A percentile compares a stretch with the other conserved stretches of the same genome.
Evolutionary conservation across 1,140 invertebrate species (phyloP).

Genomic region (Armadillidium nasatum): DNA sequence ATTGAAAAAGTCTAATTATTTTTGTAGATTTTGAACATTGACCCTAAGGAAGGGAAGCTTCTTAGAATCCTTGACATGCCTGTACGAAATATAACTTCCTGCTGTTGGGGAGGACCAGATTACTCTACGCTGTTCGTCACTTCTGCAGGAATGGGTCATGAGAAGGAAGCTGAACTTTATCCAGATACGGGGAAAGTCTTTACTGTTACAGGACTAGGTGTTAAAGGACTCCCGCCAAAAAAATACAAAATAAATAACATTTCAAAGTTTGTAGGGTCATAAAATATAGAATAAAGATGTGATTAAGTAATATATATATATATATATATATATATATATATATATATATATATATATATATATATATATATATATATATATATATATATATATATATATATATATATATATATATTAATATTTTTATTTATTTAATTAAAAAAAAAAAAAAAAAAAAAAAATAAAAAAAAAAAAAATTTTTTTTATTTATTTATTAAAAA

Average conservation of each 20-base stretch:
- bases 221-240: conserved; percentile 11
- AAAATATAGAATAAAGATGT: too few relatives aligned
- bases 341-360: too few relatives aligned
- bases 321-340: too few relatives aligned
- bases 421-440: background rate
- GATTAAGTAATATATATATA: too few relatives aligned
- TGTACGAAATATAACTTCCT: conserved; percentile 54
- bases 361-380: background rate
- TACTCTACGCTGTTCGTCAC: conserved; percentile 54
- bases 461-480: too few relatives aligned
- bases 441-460: too few relatives aligned
- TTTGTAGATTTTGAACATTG: conserved; percentile 47
- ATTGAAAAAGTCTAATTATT: background rate
- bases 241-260: conserved; percentile 20
- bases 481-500: too few relatives aligned
- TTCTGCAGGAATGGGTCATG: conserved; percentile 52
- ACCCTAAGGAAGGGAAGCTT: conserved; percentile 48
- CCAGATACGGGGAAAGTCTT: conserved; percentile 43
- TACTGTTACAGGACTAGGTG: conserved; percentile 27
- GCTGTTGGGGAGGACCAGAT: conserved; percentile 58
- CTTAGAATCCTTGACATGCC: conserved; percentile 50
- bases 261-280: too few relatives aligned
- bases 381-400: background rate
- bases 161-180: conserved; percentile 48
- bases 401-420: background rate